These are phyloP conservation scores for Brachypterus glaber DNA, from an alignment of 2,888 invertebrate genomes.

Conservation along the genomic window DNA sequence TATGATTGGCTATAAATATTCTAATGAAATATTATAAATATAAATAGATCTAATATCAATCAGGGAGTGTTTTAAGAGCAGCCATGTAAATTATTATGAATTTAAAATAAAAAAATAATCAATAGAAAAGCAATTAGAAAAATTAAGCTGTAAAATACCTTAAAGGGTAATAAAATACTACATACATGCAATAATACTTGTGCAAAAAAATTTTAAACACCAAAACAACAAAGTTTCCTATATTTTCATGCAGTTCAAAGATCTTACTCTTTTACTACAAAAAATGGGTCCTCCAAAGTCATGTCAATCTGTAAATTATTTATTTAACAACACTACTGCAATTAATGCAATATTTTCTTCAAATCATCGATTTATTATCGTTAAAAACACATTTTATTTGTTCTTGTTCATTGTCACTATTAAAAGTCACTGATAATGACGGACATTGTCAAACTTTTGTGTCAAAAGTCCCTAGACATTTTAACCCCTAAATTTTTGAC, in stretches of 20 bases:
- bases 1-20: too few relatives aligned
- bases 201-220: constrained; percentile 9
- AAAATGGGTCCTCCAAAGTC: constrained; percentile 98
- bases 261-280: constrained; percentile 97
- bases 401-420: too few relatives aligned
- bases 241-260: constrained; percentile 2
- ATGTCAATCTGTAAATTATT: constrained; percentile 67
- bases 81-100: too few relatives aligned
- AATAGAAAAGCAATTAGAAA: constrained; percentile 1
- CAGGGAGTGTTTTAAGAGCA: too few relatives aligned
- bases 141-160: constrained; percentile 14
- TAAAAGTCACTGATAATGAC: too few relatives aligned
- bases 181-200: constrained; percentile 8
- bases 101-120: too few relatives aligned
- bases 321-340: neutral
- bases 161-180: constrained; percentile 9
- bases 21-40: too few relatives aligned
- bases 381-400: too few relatives aligned
- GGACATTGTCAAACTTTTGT: too few relatives aligned
- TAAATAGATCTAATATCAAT: too few relatives aligned
- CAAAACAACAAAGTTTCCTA: neutral
- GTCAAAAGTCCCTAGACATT: too few relatives aligned
- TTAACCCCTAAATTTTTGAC: too few relatives aligned
- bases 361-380: neutral
- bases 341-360: neutral